These are phyloP conservation scores for Cheirogaleus medius DNA, from an alignment of 2,113 vertebrate genomes.

Conservation along the genomic window DNA sequence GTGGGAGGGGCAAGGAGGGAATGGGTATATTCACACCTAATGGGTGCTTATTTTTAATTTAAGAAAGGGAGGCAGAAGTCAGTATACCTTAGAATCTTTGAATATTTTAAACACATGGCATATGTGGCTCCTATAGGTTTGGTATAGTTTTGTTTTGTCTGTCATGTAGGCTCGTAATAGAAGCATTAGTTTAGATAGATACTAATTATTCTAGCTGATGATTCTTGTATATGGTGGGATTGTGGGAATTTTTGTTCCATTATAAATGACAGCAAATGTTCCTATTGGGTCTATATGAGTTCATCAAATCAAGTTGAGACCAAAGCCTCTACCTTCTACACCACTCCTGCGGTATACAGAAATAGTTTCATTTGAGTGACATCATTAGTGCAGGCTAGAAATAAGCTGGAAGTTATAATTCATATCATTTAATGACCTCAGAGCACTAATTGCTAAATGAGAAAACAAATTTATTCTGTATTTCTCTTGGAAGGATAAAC, in stretches of 20 bases:
- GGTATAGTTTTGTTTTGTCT: not conserved
- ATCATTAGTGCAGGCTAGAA: not conserved
- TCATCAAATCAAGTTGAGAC: not conserved
- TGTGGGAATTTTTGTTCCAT: not conserved
- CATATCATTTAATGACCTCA: not conserved
- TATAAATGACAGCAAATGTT: not conserved
- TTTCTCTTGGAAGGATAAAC: not conserved
- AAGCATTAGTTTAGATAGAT: not conserved
- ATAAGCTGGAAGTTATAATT: not conserved
- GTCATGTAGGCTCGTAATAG: not conserved
- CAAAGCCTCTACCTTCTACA: not conserved
- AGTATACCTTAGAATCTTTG: not conserved
- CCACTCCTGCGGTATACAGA: not conserved
- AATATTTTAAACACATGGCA: not conserved
- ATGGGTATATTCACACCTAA: too few species aligned
- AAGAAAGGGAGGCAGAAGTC: not conserved
- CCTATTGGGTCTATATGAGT: not conserved
- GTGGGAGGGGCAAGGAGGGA: too few species aligned
- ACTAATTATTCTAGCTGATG: not conserved
- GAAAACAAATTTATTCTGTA: not conserved
- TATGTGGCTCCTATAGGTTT: not conserved
- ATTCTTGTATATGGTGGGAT: not conserved
- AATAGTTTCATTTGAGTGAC: slow-evolving; percentile 22
- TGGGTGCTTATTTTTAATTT: not conserved
- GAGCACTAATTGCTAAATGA: not conserved